Conservation (phyloP, 2,888 invertebrate species). For the Listrodromus nycthemerus region DNA sequence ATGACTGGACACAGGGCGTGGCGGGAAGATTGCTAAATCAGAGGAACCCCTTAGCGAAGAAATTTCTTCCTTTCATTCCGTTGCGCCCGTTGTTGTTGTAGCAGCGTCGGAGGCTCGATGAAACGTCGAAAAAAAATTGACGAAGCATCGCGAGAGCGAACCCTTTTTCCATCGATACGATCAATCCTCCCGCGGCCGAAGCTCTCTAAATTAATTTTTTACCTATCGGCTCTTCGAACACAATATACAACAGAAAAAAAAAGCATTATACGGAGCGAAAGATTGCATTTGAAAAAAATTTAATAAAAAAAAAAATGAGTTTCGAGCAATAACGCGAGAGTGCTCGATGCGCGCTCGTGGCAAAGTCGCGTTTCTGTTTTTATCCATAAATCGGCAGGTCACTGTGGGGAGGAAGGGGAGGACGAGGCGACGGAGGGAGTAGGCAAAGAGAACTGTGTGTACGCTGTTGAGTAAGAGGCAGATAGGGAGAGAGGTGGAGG, state of each 20-base stretch:
- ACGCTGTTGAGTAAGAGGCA: conserved; percentile 12
- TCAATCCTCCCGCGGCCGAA: conserved; percentile 51
- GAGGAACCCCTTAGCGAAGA: conserved; percentile 60
- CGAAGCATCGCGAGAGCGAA: conserved; percentile 8
- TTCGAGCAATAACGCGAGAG: conserved; percentile 18
- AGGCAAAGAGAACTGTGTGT: conserved; percentile 16
- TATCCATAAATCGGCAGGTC: conserved; percentile 71
- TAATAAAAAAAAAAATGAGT: conserved; percentile 1
- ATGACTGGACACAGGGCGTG: conserved; percentile 83
- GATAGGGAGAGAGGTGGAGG: conserved; percentile 45
- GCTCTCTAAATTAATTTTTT: conserved; percentile 33
- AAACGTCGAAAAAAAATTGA: conserved; percentile 58
- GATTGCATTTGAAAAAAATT: not conserved
- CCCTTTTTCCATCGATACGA: conserved; percentile 53
- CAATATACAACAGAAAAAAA: conserved; percentile 15
- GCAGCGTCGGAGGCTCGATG: conserved; percentile 8
- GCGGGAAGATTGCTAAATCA: conserved; percentile 83
- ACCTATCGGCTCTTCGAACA: conserved; percentile 6
- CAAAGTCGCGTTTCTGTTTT: conserved; percentile 52
- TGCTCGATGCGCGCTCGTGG: conserved; percentile 4
- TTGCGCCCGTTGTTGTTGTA: conserved; percentile 16
- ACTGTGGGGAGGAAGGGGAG: conserved; percentile 43
- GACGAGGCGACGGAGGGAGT: conserved; percentile 45
- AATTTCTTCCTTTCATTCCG: not conserved
- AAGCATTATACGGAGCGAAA: not conserved